Percentiles rank a stretch among this genome's conserved stretches.
phyloP scores from a whole-genome alignment of 2,797 vertebrate species.

The Pampus argenteus region DNA sequence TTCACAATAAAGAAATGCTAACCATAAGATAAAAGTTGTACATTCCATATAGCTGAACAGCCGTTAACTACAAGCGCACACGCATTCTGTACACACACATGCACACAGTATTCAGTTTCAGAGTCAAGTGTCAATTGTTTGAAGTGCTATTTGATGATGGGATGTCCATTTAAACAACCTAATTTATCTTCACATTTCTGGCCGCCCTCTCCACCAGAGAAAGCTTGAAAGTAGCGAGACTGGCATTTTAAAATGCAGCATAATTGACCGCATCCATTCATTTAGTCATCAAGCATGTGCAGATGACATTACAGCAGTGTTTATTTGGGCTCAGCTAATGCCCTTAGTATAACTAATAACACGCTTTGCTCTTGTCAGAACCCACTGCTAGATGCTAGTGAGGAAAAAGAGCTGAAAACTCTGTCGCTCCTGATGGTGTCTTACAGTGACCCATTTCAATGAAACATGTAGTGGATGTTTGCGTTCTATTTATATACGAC shows the following conservation, averaged over 20 bases:
- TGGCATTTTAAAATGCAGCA: conserved; percentile 23
- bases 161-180: conserved; percentile 44
- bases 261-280: conserved; percentile 49
- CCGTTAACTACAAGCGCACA: background rate
- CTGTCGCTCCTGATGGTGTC: conserved; percentile 50
- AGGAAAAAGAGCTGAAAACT: conserved; percentile 34
- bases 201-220: conserved; percentile 12
- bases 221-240: conserved; percentile 26
- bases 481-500: conserved; percentile 63
- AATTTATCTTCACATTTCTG: conserved; percentile 31
- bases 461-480: conserved; percentile 65
- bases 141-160: conserved; percentile 48
- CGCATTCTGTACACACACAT: conserved; percentile 1
- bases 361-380: conserved; percentile 6
- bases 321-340: conserved; percentile 26
- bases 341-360: conserved; percentile 10
- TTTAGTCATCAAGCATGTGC: conserved; percentile 26
- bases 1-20: background rate
- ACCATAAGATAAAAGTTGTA: background rate
- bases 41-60: background rate
- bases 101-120: conserved; percentile 57
- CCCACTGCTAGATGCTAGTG: conserved; percentile 26
- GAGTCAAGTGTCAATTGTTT: conserved; percentile 67
- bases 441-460: conserved; percentile 73
- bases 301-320: conserved; percentile 11